These are phyloP conservation scores for Epinephelus moara DNA, from an alignment of 2,113 vertebrate genomes.

Conservation along the genomic window DNA sequence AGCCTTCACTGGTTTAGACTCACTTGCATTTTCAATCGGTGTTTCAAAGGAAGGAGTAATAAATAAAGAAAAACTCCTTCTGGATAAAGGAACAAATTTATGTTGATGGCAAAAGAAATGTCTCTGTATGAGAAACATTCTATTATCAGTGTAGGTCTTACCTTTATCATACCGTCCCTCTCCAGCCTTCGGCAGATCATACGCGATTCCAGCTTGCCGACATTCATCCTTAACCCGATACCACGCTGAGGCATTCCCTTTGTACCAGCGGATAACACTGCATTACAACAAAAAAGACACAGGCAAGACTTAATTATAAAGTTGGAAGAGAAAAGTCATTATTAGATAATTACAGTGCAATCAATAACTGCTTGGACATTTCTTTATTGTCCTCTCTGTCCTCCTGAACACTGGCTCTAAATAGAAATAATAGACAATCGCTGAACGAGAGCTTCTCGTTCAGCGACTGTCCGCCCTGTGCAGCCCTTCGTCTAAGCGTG, in stretches of 20 bases:
- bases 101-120: not conserved
- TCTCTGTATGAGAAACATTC: not conserved
- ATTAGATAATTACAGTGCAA: not conserved
- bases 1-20: not conserved
- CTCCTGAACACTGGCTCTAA: not conserved
- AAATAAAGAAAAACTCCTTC: not conserved
- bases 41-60: not conserved
- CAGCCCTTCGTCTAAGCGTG: no score
- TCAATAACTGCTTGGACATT: not conserved
- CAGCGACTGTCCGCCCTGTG: no score
- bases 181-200: constrained; percentile 94
- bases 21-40: not conserved
- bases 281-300: constrained; percentile 34
- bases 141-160: not conserved
- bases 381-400: not conserved
- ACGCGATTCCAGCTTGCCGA: constrained; percentile 93
- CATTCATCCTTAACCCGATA: constrained; percentile 89
- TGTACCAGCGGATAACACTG: constrained; percentile 91
- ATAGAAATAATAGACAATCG: no score
- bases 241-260: constrained; percentile 92
- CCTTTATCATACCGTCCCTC: constrained; percentile 91
- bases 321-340: not conserved
- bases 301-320: not conserved
- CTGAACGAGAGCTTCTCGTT: no score
- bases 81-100: not conserved